Evolutionary conservation across 2,888 invertebrate species (phyloP), one percentile per base, ranked within the genome.

Genomic region (Apodemia zela): DNA sequence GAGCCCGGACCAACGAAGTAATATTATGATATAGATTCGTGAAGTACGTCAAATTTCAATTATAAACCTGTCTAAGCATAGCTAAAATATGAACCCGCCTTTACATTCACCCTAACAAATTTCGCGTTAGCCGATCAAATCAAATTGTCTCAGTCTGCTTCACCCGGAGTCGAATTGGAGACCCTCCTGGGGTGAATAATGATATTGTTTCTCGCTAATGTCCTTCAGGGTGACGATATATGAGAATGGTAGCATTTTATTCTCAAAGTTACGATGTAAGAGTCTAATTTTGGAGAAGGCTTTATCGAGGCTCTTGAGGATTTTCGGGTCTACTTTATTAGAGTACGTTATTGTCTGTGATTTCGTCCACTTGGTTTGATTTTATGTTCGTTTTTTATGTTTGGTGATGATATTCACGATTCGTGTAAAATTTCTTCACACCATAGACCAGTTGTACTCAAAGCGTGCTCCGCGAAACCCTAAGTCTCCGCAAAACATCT

Each of bases 81-180:
- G 17, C 11, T 21, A 7, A 10, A 58, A 57, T 63, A 62, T 65
- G 60, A 49, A 63, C 45, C 35, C 64, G 62, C 65, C 67, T 67
- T 63, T 63, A 64, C 63, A 25, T 51, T 65, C 62, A 68, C 72
- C 71, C 69, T 66, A 65, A 47, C 66, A 72, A 70, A 71, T 73
- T 70, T 71, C 72, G 68, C 68, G 70, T 72, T 64, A 68, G 69
- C 67, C 70, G 74, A 73, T 73, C 73, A 76, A 77, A 77, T 75
- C 74, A 69, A 76, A 77, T 77, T 76, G 75, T 77, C 73, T 71
- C 75, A 75, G 76, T 76, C 75, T 77, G 71, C 69, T 72, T 69
- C 75, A 72, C 73, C 67, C 71, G 72, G 72, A 72, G 61, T 71
- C 70, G 72, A 72, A 70, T 62, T 66, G 63, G 66, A 62, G 63